phyloP scores from a whole-genome alignment of 2,797 vertebrate species.

The Rhinella marina region DNA sequence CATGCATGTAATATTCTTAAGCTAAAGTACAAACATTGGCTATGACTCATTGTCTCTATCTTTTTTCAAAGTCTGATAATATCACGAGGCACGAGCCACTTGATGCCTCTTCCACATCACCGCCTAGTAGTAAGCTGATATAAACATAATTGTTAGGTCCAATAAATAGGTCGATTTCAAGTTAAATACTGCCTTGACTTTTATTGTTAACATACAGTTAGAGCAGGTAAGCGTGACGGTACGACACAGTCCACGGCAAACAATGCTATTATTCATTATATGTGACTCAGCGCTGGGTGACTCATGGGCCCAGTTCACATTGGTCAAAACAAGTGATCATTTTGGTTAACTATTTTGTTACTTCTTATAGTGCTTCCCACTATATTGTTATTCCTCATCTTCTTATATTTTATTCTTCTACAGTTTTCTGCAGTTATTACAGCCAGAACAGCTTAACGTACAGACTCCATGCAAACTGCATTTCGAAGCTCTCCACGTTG shows the following conservation, averaged over 20 bases:
- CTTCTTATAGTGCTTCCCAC: too few relatives aligned
- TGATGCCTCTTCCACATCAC: not conserved
- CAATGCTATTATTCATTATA: not conserved
- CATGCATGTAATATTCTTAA: not conserved
- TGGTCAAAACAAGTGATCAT: not conserved
- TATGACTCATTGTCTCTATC: not conserved
- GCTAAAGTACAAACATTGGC: not conserved
- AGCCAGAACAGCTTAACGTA: too few relatives aligned
- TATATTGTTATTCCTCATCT: too few relatives aligned
- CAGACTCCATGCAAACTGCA: too few relatives aligned
- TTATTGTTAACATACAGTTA: not conserved
- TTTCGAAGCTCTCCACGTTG: too few relatives aligned
- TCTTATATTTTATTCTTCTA: too few relatives aligned
- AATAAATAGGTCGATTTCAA: not conserved
- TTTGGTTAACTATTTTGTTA: not conserved
- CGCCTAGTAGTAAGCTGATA: not conserved
- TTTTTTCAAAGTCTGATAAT: not conserved
- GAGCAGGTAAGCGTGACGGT: slow-evolving; percentile 10
- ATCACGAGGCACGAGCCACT: not conserved
- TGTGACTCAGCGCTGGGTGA: slow-evolving; percentile 24
- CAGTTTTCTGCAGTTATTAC: too few relatives aligned
- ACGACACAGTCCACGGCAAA: not conserved
- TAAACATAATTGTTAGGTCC: not conserved
- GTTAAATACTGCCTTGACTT: slow-evolving; percentile 7
- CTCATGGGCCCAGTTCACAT: slow-evolving; percentile 3